A percentile compares a stretch with the other conserved stretches of the same genome.
phyloP scores from a whole-genome alignment of 1,140 invertebrate species.

The Dolichoris vasculosae region DNA sequence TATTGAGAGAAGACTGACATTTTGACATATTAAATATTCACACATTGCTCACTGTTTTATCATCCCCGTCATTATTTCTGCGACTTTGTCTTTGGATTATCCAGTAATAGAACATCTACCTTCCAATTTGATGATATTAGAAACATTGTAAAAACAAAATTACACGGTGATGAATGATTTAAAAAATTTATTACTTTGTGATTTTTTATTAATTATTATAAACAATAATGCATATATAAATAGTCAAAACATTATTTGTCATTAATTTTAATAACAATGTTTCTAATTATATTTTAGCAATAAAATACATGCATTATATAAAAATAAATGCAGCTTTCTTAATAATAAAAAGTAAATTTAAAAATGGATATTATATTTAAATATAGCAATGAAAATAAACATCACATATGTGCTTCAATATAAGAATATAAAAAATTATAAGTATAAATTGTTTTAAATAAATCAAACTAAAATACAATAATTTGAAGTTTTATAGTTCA shows the following conservation, averaged over 20 bases:
- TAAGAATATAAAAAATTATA: conserved; percentile 20
- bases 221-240: conserved; percentile 11
- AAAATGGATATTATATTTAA: neutral
- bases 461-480: neutral
- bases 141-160: no score
- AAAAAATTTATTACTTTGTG: conserved; percentile 19
- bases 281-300: neutral
- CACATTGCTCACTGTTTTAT: no score
- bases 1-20: no score
- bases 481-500: conserved; percentile 20
- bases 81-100: no score
- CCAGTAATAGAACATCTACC: no score
- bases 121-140: no score
- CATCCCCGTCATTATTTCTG: no score
- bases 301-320: neutral
- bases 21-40: no score
- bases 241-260: conserved; percentile 1
- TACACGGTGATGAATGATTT: no score
- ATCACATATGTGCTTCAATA: conserved; percentile 32
- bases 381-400: neutral
- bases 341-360: neutral
- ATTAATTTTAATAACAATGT: neutral
- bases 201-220: conserved; percentile 21
- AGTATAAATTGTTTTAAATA: neutral
- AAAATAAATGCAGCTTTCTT: neutral